phyloP scores from a whole-genome alignment of 2,888 invertebrate genomes.

The Stenichneumon culpator region DNA sequence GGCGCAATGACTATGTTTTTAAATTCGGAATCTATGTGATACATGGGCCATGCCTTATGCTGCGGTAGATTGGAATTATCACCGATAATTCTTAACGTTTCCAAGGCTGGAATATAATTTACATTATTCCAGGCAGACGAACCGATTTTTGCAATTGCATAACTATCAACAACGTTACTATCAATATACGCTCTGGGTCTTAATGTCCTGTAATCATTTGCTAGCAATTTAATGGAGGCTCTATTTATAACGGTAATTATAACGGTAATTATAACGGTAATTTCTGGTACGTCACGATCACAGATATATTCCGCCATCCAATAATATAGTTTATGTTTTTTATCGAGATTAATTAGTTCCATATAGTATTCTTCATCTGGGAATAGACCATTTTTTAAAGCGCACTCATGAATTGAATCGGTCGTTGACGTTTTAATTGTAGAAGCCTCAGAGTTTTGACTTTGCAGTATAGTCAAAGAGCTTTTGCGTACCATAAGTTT shows the following conservation, averaged over 20 bases:
- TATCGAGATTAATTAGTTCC: constrained; percentile 12
- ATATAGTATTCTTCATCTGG: constrained; percentile 7
- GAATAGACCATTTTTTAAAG: not conserved
- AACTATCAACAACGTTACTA: constrained; percentile 9
- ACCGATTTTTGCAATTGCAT: constrained; percentile 23
- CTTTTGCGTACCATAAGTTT: not conserved
- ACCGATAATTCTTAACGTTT: not conserved
- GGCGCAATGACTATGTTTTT: not conserved
- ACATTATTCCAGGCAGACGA: constrained; percentile 21
- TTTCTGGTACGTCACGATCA: constrained; percentile 15
- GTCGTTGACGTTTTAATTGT: not conserved
- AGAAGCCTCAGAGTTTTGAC: not conserved
- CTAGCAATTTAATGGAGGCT: not conserved
- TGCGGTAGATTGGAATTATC: not conserved
- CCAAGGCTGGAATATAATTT: constrained; percentile 8
- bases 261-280: too few species aligned
- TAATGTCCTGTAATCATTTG: constrained; percentile 13
- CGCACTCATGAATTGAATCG: constrained; percentile 4
- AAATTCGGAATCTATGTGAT: not conserved
- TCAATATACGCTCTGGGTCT: constrained; percentile 27
- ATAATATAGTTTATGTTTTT: not conserved
- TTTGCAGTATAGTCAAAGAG: not conserved
- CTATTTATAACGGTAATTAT: not conserved
- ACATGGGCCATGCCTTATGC: not conserved
- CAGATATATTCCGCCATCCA: constrained; percentile 7